Evolutionary conservation across 2,888 invertebrate genomes (phyloP).

Genomic region (Folsomia manolachei): DNA sequence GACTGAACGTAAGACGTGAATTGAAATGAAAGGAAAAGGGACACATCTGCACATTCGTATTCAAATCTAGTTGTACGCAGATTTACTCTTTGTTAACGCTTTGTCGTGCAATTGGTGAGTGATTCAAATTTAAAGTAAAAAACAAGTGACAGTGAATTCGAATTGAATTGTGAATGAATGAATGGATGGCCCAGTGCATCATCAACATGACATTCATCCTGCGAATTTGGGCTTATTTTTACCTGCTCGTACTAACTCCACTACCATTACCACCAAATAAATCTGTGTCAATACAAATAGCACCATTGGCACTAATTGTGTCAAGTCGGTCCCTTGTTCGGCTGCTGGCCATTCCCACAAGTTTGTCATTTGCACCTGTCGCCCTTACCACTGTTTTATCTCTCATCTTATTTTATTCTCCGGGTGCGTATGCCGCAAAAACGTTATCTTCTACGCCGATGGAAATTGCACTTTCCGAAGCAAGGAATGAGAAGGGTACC

Average conservation of each 20-base stretch:
- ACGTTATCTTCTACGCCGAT: no score
- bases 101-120: not conserved
- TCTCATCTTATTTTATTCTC: not conserved
- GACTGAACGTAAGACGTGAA: not conserved
- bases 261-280: no score
- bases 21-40: not conserved
- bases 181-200: not conserved
- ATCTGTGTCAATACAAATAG: no score
- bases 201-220: not conserved
- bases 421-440: no score
- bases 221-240: slow-evolving; percentile 2
- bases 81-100: not conserved
- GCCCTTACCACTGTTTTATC: no score
- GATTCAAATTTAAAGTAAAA: not conserved
- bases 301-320: slow-evolving; percentile 16
- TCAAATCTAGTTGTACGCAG: not conserved
- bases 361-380: not conserved
- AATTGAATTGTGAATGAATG: not conserved
- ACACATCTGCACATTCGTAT: not conserved
- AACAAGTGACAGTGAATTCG: not conserved
- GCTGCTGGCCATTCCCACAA: not conserved
- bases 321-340: not conserved
- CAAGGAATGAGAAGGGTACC: not conserved
- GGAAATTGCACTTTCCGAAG: not conserved
- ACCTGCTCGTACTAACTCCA: not conserved